These are phyloP conservation scores for Bergia sp. DNA, from an alignment of 92 coral and sea anemone genomes.

Conservation along the genomic window DNA sequence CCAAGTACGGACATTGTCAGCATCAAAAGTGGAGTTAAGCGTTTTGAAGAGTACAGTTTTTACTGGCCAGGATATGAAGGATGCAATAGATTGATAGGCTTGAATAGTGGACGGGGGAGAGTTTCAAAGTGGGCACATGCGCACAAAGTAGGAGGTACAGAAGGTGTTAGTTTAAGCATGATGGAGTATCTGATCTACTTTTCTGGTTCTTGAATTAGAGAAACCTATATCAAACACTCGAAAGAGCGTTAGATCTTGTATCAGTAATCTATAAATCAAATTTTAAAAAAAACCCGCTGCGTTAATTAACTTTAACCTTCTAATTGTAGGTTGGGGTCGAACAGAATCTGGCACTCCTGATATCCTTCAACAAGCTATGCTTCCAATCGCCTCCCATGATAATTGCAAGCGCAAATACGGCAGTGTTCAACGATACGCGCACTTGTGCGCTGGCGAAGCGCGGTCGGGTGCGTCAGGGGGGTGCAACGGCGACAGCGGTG, in stretches of 20 bases:
- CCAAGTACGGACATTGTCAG: too few relatives aligned
- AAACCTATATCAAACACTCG: neutral
- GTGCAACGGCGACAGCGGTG: slow-evolving; percentile 82
- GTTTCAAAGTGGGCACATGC: too few relatives aligned
- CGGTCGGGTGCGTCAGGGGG: slow-evolving; percentile 79
- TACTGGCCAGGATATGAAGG: too few relatives aligned
- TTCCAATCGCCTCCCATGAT: slow-evolving; percentile 61
- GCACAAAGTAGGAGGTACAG: too few relatives aligned
- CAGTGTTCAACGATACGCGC: slow-evolving; percentile 45
- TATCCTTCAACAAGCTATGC: slow-evolving; percentile 71
- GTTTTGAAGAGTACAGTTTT: too few relatives aligned
- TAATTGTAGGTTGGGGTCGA: slow-evolving; percentile 72
- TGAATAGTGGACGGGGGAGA: too few relatives aligned
- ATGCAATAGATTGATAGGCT: too few relatives aligned
- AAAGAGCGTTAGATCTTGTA: neutral
- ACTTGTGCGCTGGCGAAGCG: slow-evolving; percentile 75
- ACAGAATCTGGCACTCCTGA: slow-evolving; percentile 61
- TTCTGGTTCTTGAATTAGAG: neutral
- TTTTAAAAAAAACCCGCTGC: neutral
- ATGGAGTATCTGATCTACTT: too few relatives aligned
- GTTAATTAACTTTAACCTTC: neutral
- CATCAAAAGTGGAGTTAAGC: too few relatives aligned
- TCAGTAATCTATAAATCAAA: neutral
- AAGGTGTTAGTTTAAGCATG: too few relatives aligned
- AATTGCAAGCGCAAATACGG: slow-evolving; percentile 57